A percentile compares a stretch with the other conserved stretches of the same genome.
These are phyloP conservation scores for Dipodomys spectabilis DNA, from an alignment of 2,113 vertebrate genomes.

Conservation along the genomic window DNA sequence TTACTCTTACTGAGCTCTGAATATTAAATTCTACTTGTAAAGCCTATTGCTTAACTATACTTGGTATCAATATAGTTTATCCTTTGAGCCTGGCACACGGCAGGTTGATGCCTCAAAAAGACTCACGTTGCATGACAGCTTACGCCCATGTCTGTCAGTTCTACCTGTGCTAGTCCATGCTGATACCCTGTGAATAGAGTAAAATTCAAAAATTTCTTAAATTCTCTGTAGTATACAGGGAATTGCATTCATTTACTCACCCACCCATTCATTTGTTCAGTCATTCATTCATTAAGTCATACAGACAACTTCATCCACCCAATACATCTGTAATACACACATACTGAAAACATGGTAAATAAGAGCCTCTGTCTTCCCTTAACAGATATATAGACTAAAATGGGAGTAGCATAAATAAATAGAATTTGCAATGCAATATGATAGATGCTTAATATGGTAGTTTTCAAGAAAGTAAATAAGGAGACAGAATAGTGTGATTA, in stretches of 20 bases:
- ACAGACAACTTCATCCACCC: background rate
- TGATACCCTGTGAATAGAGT: background rate
- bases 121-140: background rate
- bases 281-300: background rate
- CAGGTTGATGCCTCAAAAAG: background rate
- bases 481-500: conserved; percentile 7
- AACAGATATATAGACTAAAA: background rate
- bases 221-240: background rate
- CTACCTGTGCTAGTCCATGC: background rate
- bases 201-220: background rate
- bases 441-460: background rate
- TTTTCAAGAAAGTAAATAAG: background rate
- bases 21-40: background rate
- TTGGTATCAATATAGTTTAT: background rate
- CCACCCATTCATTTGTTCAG: background rate
- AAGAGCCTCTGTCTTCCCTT: background rate
- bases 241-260: background rate
- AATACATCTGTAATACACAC: background rate
- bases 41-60: background rate
- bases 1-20: background rate
- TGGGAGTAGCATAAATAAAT: background rate
- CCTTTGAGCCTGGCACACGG: background rate
- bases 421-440: background rate
- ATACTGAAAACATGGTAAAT: background rate
- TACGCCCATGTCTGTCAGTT: conserved; percentile 41